Conservation (phyloP, 1,140 invertebrate species). For the Galleria mellonella region DNA sequence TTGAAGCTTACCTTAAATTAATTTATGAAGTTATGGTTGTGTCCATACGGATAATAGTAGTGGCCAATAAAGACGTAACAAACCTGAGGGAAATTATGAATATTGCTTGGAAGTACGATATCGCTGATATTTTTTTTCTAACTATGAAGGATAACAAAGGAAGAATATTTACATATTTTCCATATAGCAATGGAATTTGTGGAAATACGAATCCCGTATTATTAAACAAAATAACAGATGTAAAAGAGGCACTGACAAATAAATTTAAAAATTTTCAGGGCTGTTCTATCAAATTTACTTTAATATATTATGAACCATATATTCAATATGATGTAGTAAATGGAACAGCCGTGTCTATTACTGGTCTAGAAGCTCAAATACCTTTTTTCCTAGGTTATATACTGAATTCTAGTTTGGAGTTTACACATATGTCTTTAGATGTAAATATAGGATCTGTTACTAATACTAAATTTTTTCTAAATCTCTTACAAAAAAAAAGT, state of each 20-base stretch:
- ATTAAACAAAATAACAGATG: conserved; percentile 9
- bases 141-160: conserved; percentile 8
- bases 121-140: conserved; percentile 9
- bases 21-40: conserved; percentile 17
- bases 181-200: too few relatives aligned
- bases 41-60: conserved; percentile 28
- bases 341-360: too few relatives aligned
- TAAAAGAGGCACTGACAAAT: conserved; percentile 21
- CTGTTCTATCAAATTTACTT: conserved; percentile 30
- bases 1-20: conserved; percentile 19
- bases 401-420: too few relatives aligned
- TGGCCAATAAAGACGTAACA: conserved; percentile 10
- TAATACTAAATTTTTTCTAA: too few relatives aligned
- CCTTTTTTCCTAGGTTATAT: too few relatives aligned
- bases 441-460: too few relatives aligned
- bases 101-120: too few relatives aligned
- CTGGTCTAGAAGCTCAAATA: too few relatives aligned
- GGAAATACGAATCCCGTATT: conserved; percentile 23
- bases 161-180: conserved; percentile 21
- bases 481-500: too few relatives aligned
- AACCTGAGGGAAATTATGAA: too few relatives aligned
- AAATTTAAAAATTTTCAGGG: conserved; percentile 42
- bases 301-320: conserved; percentile 25
- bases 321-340: conserved; percentile 1
- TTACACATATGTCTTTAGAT: too few relatives aligned